Percentiles rank a stretch among this genome's conserved stretches.
Evolutionary conservation across 2,797 vertebrate genomes (phyloP).

Genomic region (Acridotheres tristis): DNA sequence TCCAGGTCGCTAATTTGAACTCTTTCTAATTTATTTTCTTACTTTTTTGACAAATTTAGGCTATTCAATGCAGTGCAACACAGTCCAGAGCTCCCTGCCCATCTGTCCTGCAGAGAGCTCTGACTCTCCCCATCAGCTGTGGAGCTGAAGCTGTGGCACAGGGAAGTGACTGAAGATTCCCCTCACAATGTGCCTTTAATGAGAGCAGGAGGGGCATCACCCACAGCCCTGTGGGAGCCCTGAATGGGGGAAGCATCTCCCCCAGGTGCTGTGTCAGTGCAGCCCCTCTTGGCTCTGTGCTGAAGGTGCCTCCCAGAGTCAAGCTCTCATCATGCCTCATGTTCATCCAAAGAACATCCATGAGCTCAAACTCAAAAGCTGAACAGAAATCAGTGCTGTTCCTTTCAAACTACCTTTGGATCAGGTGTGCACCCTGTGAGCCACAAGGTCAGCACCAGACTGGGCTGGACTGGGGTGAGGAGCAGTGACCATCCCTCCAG

Average conservation of each 20-base stretch:
- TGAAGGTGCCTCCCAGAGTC: not conserved
- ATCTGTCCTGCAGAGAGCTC: not conserved
- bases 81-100: not conserved
- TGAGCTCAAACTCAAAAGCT: not conserved
- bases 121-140: not conserved
- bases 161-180: rapidly evolving
- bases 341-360: not conserved
- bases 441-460: not conserved
- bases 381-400: not conserved
- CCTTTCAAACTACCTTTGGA: not conserved
- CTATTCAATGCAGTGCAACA: not conserved
- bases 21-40: not conserved
- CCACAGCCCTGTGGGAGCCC: not conserved
- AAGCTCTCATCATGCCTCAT: rapidly evolving
- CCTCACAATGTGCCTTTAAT: rapidly evolving
- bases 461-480: not conserved
- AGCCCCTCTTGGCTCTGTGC: not conserved
- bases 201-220: rapidly evolving
- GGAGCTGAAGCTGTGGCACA: not conserved
- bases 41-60: not conserved
- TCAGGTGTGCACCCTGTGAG: not conserved
- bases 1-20: not conserved
- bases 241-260: not conserved
- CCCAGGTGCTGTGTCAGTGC: not conserved
- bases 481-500: rapidly evolving